phyloP scores from a whole-genome alignment of 2,888 invertebrate species.

The Dexiosoma caninum region DNA sequence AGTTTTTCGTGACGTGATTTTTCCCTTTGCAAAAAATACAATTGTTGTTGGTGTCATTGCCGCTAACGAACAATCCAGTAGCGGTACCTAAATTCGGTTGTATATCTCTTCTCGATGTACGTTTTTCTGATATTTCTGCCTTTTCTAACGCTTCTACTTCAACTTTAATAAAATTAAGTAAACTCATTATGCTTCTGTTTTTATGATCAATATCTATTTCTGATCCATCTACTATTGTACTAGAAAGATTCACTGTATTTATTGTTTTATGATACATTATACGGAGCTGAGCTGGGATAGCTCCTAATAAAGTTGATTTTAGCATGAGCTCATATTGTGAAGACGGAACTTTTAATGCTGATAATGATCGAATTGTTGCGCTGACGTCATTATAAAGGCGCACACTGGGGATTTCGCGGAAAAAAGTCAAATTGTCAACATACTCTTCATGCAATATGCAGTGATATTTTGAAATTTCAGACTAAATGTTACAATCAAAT shows the following conservation, averaged over 20 bases:
- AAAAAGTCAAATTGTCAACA: too few species aligned
- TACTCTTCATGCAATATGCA: too few species aligned
- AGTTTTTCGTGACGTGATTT: constrained; percentile 45
- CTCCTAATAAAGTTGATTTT: constrained; percentile 47
- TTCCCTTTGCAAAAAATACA: constrained; percentile 46
- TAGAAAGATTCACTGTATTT: constrained; percentile 15
- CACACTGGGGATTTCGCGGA: too few species aligned
- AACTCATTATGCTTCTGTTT: background rate
- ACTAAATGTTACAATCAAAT: too few species aligned
- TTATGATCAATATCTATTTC: background rate
- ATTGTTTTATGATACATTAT: constrained; percentile 35
- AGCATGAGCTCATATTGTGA: constrained; percentile 53
- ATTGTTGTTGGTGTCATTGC: constrained; percentile 2
- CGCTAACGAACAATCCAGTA: background rate
- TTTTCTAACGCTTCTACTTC: background rate
- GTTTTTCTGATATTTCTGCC: background rate
- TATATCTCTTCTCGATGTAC: background rate
- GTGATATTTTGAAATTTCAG: too few species aligned
- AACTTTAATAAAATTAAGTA: constrained; percentile 10
- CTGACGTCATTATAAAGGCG: constrained; percentile 50
- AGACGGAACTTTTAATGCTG: constrained; percentile 33
- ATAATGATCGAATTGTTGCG: constrained; percentile 47
- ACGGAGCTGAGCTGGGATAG: too few species aligned
- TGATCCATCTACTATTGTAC: constrained; percentile 10
- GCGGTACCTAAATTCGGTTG: background rate